These are phyloP conservation scores for Gobionotothen gibberifrons DNA, from an alignment of 2,797 vertebrate genomes.

Conservation along the genomic window DNA sequence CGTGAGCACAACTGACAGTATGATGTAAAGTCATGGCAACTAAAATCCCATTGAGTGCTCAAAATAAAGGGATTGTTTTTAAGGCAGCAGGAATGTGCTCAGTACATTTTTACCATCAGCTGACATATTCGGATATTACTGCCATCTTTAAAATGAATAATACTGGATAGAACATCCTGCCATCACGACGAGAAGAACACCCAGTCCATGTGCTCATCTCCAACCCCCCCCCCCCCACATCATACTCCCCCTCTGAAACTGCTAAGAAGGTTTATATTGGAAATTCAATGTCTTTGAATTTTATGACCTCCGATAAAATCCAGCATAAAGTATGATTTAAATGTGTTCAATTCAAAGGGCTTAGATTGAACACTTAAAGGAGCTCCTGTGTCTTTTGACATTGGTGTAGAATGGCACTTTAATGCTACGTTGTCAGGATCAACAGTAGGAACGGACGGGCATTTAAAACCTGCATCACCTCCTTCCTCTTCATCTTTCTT, in stretches of 20 bases:
- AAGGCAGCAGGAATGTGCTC: background rate
- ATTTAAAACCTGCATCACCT: slow-evolving; percentile 35
- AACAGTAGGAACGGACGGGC: slow-evolving; percentile 16
- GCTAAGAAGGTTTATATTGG: background rate
- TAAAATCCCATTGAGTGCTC: background rate
- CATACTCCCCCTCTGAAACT: background rate
- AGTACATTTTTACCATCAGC: background rate
- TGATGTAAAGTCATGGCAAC: background rate
- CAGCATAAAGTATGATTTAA: background rate
- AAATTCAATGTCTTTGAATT: slow-evolving; percentile 15
- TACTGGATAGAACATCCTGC: background rate
- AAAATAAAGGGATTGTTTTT: slow-evolving; percentile 13
- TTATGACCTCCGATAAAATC: background rate
- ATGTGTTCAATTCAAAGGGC: slow-evolving; percentile 13
- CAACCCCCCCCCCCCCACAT: background rate
- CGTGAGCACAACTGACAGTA: background rate
- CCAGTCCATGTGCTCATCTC: background rate
- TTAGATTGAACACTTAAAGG: background rate
- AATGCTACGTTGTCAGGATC: slow-evolving; percentile 23
- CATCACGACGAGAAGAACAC: background rate
- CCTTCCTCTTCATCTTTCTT: slow-evolving; percentile 33
- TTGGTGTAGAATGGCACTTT: background rate
- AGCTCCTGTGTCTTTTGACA: slow-evolving; percentile 14
- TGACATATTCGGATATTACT: slow-evolving; percentile 1
- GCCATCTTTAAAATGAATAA: background rate